Base-by-base conservation (phyloP, 1,140 invertebrate species). In the Pachypsylla venusta region DNA sequence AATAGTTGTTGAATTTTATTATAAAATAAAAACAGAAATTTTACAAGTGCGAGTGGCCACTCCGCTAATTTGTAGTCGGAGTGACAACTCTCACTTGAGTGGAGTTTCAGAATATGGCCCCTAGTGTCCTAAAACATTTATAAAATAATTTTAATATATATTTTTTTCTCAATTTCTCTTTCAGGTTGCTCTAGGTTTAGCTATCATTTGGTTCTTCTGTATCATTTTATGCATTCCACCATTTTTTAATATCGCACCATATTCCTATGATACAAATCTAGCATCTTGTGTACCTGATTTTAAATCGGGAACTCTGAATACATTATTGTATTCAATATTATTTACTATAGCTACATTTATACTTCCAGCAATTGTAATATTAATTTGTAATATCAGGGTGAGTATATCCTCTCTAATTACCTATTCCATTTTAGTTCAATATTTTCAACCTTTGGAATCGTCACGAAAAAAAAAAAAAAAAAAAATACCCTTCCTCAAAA, bases 371-470 rank as follows among this genome's bases (percentile, higher is more conserved):
- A 69, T 78, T 12, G 71, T 87, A 14, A 81, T 88, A 19, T 76
- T 85, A 1, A 73, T 80, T 22, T 87, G 84, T 68, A 89, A 87
- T 67, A 68, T 85, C 20, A 82, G 80, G 70, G 75, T 77, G 65
- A 59, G 58, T 60, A 28, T 54, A 25, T n/a, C 30, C 3, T 1
- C 53, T 13, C 35, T 35, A 27, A 12, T 56, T 56, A 14, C 25
- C 13, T 56, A 25, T 30, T 24, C 10, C 5, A 54, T n/a, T 54
- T 54, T 16, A 54, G n/a, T 54, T 14, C 3, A 7, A 25, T 25
- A 24, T 54, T 16, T n/a, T n/a, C n/a, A n/a, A n/a, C n/a, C n/a
- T n/a, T n/a, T n/a, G n/a, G n/a, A n/a, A n/a, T n/a, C n/a, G n/a
- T n/a, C n/a, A n/a, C n/a, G n/a, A n/a, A n/a, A n/a, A n/a, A n/a